Base-by-base conservation (phyloP, 2,888 invertebrate species). In the Thalpophila matura region DNA sequence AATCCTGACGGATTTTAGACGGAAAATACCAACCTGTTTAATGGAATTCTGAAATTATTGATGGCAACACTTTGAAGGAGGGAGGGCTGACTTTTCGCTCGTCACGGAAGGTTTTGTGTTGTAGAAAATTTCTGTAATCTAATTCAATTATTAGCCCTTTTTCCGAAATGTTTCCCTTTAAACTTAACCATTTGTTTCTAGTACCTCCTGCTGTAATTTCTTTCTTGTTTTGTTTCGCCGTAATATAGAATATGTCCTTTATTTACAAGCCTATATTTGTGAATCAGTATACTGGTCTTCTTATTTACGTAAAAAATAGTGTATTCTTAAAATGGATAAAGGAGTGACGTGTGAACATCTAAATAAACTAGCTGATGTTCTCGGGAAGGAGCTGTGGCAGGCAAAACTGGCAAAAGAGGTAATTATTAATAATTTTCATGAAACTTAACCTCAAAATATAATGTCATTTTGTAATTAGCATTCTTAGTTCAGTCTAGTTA, bases 291-390 rank as follows among this genome's bases (percentile, higher is more conserved):
- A 88, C 76, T 88, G 79, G 74, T 82, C 81, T 87, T 87, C 80
- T 72, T 88, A 88, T 88, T 87, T 90, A 86, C 84, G 79, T 88
- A 84, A 80, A 82, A 83, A 78, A 66, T 82, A 75, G 75, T 78
- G 80, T 86, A 77, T 79, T 85, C 77, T 74, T 74, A 80, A 82
- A 85, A 95, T 94, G 94, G 93, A 94, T 88, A 93, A 89, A 89
- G 91, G 91, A 81, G 89, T 91, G 81, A 94, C 94, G 58, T 95
- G 95, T 86, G 94, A 95, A 67, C 95, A 95, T 83, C 86, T 95
- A 46, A 94, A 94, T 80, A 93, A 92, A 73, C 83, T 95, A 38
- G 86, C 89, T 60, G 92, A 92, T 65, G 80, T 82, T 59, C 86
- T 94, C 18, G 91, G 86, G 62, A 92, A 91, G 81, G 93, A 95